These are phyloP conservation scores for Syngnathus scovelli DNA, from an alignment of 2,113 vertebrate species.

Conservation along the genomic window DNA sequence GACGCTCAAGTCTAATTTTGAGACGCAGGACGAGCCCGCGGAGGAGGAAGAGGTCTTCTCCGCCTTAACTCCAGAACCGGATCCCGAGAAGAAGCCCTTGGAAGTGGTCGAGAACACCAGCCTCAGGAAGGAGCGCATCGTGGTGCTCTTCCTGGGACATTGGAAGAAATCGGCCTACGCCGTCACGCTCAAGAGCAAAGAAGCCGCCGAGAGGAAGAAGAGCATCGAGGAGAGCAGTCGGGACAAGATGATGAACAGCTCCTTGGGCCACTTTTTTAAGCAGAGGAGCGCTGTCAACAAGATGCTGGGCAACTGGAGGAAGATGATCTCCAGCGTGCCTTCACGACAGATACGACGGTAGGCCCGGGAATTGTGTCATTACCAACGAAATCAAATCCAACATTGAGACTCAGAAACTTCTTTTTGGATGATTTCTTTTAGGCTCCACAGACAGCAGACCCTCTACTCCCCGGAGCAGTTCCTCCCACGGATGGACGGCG, in stretches of 20 bases:
- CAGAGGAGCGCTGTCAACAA: constrained; percentile 78
- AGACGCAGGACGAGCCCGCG: constrained; percentile 51
- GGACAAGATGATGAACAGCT: constrained; percentile 60
- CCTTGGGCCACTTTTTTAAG: constrained; percentile 75
- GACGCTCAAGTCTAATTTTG: constrained; percentile 82
- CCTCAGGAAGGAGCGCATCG: constrained; percentile 85
- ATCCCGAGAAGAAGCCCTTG: constrained; percentile 63
- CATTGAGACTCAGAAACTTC: neutral
- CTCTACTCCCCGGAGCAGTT: constrained; percentile 90
- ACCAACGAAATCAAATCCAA: too few relatives aligned
- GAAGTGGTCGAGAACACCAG: constrained; percentile 69
- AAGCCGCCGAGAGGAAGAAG: constrained; percentile 55
- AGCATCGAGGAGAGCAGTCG: constrained; percentile 46
- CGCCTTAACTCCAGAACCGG: constrained; percentile 30
- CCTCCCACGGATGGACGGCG: constrained; percentile 74
- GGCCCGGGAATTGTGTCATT: neutral
- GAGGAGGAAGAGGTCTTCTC: constrained; percentile 17
- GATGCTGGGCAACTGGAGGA: constrained; percentile 82
- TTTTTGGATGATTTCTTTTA: constrained; percentile 4
- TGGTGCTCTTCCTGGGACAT: constrained; percentile 86
- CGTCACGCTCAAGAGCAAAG: constrained; percentile 62
- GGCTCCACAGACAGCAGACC: constrained; percentile 68
- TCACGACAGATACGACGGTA: constrained; percentile 72
- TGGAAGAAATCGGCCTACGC: constrained; percentile 85
- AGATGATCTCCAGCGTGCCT: constrained; percentile 73